These are phyloP conservation scores for Drosophila picticornis DNA, from an alignment of 2,888 invertebrate species.

Conservation along the genomic window DNA sequence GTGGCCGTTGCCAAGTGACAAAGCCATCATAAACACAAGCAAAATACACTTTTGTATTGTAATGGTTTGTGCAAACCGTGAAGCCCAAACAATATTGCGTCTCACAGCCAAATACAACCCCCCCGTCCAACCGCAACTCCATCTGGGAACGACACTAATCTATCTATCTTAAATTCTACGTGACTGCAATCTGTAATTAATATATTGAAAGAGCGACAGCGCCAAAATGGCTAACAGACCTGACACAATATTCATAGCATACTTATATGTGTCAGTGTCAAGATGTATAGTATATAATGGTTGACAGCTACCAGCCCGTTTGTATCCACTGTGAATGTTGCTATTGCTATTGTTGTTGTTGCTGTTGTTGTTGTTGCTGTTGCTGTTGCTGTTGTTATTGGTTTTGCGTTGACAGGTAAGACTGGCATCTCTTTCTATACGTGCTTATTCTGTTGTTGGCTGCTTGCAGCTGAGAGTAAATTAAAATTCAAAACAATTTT, in stretches of 20 bases:
- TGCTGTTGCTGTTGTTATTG: constrained; percentile 6
- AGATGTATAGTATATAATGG: constrained; percentile 35
- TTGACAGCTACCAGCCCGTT: constrained; percentile 36
- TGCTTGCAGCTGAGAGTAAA: constrained; percentile 55
- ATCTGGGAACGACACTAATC: not conserved
- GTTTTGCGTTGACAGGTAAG: constrained; percentile 45
- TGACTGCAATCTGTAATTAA: constrained; percentile 62
- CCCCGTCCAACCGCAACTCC: too few species aligned
- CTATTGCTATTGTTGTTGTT: constrained; percentile 6
- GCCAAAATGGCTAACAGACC: constrained; percentile 23
- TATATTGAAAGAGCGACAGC: constrained; percentile 38
- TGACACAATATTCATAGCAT: constrained; percentile 41
- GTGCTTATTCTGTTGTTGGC: not conserved
- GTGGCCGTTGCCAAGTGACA: not conserved
- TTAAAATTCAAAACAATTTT: constrained; percentile 77
- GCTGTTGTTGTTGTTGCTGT: constrained; percentile 4
- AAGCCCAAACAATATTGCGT: constrained; percentile 9
- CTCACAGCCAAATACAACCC: not conserved
- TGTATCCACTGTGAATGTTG: constrained; percentile 38
- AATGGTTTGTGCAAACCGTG: constrained; percentile 4
- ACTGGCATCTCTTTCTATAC: constrained; percentile 17
- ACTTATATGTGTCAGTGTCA: constrained; percentile 42
- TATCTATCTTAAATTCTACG: not conserved
- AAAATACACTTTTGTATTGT: constrained; percentile 11
- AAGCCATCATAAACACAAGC: constrained; percentile 8